phyloP scores from a whole-genome alignment of 2,113 vertebrate species.

The Cyanocitta stelleri region DNA sequence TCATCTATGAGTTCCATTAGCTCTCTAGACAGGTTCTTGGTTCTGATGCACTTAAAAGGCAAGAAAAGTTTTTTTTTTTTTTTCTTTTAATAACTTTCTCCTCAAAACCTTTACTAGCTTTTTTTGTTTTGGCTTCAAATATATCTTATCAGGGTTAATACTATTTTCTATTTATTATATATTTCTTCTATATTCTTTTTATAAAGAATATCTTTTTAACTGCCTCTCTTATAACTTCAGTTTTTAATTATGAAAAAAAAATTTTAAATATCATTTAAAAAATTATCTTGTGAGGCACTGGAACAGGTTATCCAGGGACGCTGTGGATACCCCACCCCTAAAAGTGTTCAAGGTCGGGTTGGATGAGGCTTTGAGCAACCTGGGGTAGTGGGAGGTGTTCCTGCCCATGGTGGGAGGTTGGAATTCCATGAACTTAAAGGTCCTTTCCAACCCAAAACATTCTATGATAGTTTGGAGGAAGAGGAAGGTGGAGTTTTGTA shows the following conservation, averaged over 20 bases:
- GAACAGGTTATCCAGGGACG: neutral
- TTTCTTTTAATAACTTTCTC: neutral
- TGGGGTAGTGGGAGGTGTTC: neutral
- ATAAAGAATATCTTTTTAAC: neutral
- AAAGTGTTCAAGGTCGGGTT: neutral
- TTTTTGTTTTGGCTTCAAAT: neutral
- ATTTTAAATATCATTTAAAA: neutral
- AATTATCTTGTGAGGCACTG: neutral
- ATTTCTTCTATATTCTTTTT: neutral
- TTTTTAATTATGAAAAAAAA: neutral
- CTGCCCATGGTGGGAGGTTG: neutral
- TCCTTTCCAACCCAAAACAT: neutral
- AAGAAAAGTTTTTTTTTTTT: neutral
- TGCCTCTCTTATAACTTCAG: neutral
- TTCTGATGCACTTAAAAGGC: neutral
- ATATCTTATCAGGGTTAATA: neutral
- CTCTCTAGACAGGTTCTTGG: neutral
- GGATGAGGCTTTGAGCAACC: neutral
- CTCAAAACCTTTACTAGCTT: neutral
- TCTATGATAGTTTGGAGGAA: neutral
- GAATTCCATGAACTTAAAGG: neutral
- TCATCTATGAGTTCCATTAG: neutral
- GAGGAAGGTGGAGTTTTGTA: fast-evolving
- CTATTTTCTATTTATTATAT: neutral
- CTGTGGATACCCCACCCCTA: neutral